Conservation (phyloP, 2,113 vertebrate species). For the Platycercus adscitus region DNA sequence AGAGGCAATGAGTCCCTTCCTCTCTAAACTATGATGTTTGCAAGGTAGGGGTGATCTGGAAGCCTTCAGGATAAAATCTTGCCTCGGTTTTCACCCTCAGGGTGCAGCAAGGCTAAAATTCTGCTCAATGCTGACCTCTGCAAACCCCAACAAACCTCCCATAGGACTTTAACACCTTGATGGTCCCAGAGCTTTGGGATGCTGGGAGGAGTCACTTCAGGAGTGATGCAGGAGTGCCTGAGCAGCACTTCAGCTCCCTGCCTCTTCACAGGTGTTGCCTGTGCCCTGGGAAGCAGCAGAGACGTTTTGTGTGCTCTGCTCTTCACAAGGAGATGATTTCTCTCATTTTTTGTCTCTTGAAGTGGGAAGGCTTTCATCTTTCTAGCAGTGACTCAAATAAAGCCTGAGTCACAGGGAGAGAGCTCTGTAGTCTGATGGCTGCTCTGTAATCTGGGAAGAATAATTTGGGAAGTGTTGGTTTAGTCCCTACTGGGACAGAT, state of each 20-base stretch:
- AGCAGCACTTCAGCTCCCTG: neutral
- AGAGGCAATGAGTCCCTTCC: neutral
- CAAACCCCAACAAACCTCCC: neutral
- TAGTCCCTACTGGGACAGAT: constrained; percentile 44
- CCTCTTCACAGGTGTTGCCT: neutral
- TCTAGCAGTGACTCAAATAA: constrained; percentile 11
- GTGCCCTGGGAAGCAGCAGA: neutral
- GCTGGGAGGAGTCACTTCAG: neutral
- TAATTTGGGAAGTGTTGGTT: constrained; percentile 50
- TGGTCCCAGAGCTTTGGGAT: neutral
- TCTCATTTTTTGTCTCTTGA: neutral
- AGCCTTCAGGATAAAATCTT: neutral
- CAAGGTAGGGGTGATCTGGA: neutral
- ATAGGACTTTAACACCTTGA: neutral
- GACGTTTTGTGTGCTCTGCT: neutral
- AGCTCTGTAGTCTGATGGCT: constrained; percentile 25
- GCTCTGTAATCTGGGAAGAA: constrained; percentile 34
- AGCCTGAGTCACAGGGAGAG: constrained; percentile 25
- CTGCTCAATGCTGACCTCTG: neutral
- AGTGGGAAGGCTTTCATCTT: constrained; percentile 8
- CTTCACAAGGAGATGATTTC: neutral
- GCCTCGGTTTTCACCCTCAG: neutral
- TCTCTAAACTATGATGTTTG: neutral
- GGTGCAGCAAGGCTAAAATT: neutral
- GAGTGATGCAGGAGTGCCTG: neutral